Conservation (phyloP, 1,140 invertebrate genomes). For the Cotesia typhae region DNA sequence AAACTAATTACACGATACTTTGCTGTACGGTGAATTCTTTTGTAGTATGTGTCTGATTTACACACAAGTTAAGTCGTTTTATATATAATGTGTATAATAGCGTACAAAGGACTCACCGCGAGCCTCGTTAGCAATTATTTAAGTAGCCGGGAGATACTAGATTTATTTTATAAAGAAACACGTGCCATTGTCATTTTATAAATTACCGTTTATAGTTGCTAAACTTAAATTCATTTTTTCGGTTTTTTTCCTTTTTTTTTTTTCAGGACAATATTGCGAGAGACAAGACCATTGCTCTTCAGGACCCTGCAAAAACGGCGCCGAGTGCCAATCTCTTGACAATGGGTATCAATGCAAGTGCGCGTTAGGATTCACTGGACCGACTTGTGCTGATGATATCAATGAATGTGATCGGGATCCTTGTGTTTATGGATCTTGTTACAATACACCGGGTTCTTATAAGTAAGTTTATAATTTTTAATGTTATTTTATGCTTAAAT, state of each 20-base stretch:
- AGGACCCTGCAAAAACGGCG: slow-evolving; percentile 87
- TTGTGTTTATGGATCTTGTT: slow-evolving; percentile 83
- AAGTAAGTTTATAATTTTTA: slow-evolving; percentile 71
- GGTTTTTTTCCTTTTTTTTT: slow-evolving; percentile 9
- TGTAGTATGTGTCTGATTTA: no score
- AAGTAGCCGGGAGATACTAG: neutral
- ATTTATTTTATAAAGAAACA: slow-evolving; percentile 9
- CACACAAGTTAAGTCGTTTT: no score
- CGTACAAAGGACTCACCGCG: no score
- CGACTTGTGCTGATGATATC: slow-evolving; percentile 87
- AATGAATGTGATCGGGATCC: slow-evolving; percentile 84
- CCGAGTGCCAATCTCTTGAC: slow-evolving; percentile 78
- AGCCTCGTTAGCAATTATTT: no score
- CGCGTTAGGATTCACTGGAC: slow-evolving; percentile 86
- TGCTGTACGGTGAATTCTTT: no score
- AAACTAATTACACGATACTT: no score
- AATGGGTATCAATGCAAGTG: slow-evolving; percentile 84
- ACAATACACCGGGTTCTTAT: slow-evolving; percentile 90
- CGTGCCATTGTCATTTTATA: neutral
- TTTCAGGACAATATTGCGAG: slow-evolving; percentile 85
- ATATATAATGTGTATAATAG: no score
- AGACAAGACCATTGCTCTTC: slow-evolving; percentile 88
- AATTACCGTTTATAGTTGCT: neutral
- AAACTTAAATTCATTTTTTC: neutral
- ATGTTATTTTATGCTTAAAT: no score